Conservation (phyloP, 2,888 invertebrate genomes). For the Emmelina monodactyla region DNA sequence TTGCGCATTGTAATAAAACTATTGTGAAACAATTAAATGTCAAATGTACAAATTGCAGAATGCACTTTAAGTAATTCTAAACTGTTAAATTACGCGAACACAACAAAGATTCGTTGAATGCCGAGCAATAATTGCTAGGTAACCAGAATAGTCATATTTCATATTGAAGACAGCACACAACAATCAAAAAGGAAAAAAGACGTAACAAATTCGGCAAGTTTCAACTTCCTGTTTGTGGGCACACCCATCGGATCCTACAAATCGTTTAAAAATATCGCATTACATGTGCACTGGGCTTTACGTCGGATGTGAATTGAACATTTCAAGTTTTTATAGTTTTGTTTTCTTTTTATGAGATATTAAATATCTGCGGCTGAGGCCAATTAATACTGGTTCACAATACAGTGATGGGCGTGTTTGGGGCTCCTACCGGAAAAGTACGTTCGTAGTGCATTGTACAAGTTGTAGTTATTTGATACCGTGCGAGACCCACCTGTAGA, state of each 20-base stretch:
- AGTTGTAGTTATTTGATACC: slow-evolving; percentile 1
- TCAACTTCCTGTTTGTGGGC: slow-evolving; percentile 46
- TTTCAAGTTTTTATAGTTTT: slow-evolving; percentile 39
- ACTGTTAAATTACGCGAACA: too few species aligned
- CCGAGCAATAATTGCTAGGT: slow-evolving; percentile 26
- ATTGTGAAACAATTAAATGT: too few species aligned
- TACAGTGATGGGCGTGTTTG: slow-evolving; percentile 38
- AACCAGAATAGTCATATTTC: slow-evolving; percentile 32
- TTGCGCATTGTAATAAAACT: too few species aligned
- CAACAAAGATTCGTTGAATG: too few species aligned
- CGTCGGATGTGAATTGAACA: slow-evolving; percentile 43
- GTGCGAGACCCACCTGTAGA: slow-evolving; percentile 37
- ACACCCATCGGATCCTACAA: slow-evolving; percentile 54
- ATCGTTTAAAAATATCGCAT: slow-evolving; percentile 31
- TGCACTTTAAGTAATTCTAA: too few species aligned
- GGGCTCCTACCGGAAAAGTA: slow-evolving; percentile 63
- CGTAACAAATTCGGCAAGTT: slow-evolving; percentile 41
- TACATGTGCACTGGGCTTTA: not conserved
- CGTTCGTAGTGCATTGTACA: slow-evolving; percentile 23
- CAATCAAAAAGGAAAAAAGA: not conserved
- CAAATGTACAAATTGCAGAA: too few species aligned
- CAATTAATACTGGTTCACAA: slow-evolving; percentile 55
- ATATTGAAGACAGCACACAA: slow-evolving; percentile 20
- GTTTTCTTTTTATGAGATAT: slow-evolving; percentile 47
- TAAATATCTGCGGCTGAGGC: slow-evolving; percentile 53